Evolutionary conservation across 53 echinoderm and acorn worm species (phyloP).

Genomic region (Crossaster papposus): DNA sequence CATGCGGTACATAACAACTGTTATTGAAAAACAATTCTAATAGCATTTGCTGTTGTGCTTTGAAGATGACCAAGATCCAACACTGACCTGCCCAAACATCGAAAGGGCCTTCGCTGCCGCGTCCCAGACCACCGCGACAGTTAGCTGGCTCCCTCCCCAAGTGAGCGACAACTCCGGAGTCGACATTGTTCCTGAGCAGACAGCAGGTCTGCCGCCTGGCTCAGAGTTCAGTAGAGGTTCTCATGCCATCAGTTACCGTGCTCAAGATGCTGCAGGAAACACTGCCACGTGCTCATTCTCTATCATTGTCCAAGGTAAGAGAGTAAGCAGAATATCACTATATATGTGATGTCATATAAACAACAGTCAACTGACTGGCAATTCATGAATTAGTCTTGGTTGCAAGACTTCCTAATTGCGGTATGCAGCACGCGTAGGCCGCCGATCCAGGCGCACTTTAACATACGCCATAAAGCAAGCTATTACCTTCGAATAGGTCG

Average conservation of each 20-base stretch:
- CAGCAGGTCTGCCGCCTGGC: slow-evolving; percentile 47
- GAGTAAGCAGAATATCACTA: too few relatives aligned
- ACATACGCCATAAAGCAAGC: too few relatives aligned
- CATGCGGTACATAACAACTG: too few relatives aligned
- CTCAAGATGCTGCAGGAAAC: slow-evolving; percentile 51
- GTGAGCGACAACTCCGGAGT: slow-evolving; percentile 48
- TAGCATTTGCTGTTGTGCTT: neutral
- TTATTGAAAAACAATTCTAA: neutral
- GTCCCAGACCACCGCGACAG: slow-evolving; percentile 18
- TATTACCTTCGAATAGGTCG: too few relatives aligned
- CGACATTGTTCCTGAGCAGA: neutral
- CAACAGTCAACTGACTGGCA: too few relatives aligned
- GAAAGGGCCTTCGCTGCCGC: slow-evolving; percentile 34
- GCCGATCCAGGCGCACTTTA: too few relatives aligned
- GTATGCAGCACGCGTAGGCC: too few relatives aligned
- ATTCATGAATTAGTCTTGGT: too few relatives aligned
- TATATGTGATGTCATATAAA: too few relatives aligned
- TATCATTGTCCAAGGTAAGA: slow-evolving; percentile 58
- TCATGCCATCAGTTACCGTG: slow-evolving; percentile 52
- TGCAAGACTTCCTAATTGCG: too few relatives aligned
- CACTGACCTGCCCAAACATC: slow-evolving; percentile 30
- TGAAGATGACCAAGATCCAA: slow-evolving; percentile 39
- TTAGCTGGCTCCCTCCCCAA: slow-evolving; percentile 49
- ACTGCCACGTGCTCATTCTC: slow-evolving; percentile 54
- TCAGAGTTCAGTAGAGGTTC: slow-evolving; percentile 28